Base-by-base conservation (phyloP, 37 sponge, comb jelly and placozoan genomes). In the Chondrosia reniformis region DNA sequence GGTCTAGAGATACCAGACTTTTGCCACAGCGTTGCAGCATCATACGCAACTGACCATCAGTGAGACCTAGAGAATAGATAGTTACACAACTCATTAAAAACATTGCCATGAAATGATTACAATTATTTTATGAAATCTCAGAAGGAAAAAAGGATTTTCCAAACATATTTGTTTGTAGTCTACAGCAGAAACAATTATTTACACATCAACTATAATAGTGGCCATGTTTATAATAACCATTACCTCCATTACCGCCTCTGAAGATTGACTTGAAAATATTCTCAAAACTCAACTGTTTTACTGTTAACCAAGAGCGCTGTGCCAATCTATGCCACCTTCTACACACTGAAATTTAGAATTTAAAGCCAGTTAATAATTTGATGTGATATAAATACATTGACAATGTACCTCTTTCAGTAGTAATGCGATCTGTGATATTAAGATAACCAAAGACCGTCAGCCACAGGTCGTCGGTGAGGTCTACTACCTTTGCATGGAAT, bases 41-140 rank as follows among this genome's bases (percentile, higher is more conserved):
- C 13, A 80, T 82, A 67, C 67, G 79, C 33, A 88, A 59, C 36
- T 83, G 79, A 0, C 77, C 55, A 45, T 88, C 84, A 24, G 88
- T 80, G 6, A 88, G 76, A 52, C 61, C 87, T 87, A 28, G 43
- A 24, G 45, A n/a, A 43, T 74, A 21, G n/a, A 40, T 67, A 67
- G 42, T n/a, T n/a, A n/a, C n/a, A n/a, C n/a, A n/a, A n/a, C n/a
- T n/a, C n/a, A n/a, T n/a, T n/a, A n/a, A n/a, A n/a, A n/a, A n/a
- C n/a, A n/a, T n/a, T n/a, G n/a, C n/a, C n/a, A n/a, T n/a, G n/a
- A n/a, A n/a, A n/a, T n/a, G n/a, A n/a, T n/a, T n/a, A n/a, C n/a
- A n/a, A n/a, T n/a, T n/a, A n/a, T n/a, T n/a, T n/a, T n/a, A n/a
- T n/a, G n/a, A n/a, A n/a, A n/a, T n/a, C n/a, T n/a, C n/a, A n/a